Conservation (phyloP, 1,140 invertebrate genomes). For the Nixonia krombeini region DNA sequence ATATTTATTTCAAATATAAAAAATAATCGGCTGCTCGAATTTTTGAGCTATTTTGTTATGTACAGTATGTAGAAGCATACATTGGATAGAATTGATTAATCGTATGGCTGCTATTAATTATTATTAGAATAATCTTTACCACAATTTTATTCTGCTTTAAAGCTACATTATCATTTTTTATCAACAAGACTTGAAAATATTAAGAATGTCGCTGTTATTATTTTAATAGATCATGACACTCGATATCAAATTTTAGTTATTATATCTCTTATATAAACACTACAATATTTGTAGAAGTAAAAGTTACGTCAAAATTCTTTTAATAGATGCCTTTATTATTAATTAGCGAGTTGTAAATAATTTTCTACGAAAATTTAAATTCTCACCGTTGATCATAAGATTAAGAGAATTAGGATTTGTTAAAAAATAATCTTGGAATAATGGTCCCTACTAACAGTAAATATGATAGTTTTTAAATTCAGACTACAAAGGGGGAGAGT, state of each 20-base stretch:
- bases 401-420: conserved; percentile 13
- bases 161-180: too few relatives aligned
- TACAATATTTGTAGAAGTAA: too few relatives aligned
- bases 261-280: too few relatives aligned
- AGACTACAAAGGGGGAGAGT: neutral
- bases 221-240: conserved; percentile 1
- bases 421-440: conserved; percentile 10
- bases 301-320: too few relatives aligned
- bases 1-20: neutral
- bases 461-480: conserved; percentile 4
- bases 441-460: conserved; percentile 34
- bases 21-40: neutral
- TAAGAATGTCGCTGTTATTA: neutral
- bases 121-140: neutral
- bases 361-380: conserved; percentile 27
- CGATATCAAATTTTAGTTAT: neutral
- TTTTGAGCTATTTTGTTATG: neutral
- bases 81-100: neutral
- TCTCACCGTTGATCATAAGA: conserved; percentile 19
- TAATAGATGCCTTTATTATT: conserved; percentile 11
- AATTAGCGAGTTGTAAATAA: conserved; percentile 37
- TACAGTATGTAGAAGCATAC: neutral
- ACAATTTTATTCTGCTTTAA: too few relatives aligned
- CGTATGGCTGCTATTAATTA: neutral
- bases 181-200: neutral